Evolutionary conservation across 2,888 invertebrate genomes (phyloP), one percentile per base, ranked within the genome.

Genomic region (Trissoscelio sp.): DNA sequence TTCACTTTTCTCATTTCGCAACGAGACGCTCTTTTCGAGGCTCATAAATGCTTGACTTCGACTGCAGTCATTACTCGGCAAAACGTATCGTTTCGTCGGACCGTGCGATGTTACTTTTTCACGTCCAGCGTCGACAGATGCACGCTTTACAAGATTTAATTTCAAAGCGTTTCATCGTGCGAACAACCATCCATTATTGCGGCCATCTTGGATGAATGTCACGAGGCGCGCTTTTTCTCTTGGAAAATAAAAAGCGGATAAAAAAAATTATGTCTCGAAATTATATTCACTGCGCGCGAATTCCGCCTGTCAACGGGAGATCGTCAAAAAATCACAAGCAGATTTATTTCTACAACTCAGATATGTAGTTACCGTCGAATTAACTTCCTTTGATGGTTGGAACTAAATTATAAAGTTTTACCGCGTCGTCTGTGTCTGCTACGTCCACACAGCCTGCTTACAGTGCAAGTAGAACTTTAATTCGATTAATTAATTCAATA

Each of bases 341-440:
- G 22, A 58, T 48, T 57, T 48, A 73, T 73, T 67, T 60, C 46
- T 20, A 14, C 34, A 60, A 57, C 55, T 69, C 48, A 28, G 60
- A 58, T 7, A n/a, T n/a, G n/a, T n/a, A 62, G 69, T 80, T 74
- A 64, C 39, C 46, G 64, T 51, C 46, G 37, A 22, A 70, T 80
- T 75, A 75, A 80, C 58, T 75, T 66, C 74, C 75, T 80, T 69
- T 75, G 80, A 67, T 51, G 69, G 55, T 57, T 9, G 69, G 42
- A 74, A 80, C 79, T 74, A 46, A 74, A 80, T 80, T 69, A 69
- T 74, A 67, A 74, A 74, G 79, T 80, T 80, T 74, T 74, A 80
- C 62, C 74, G 48, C 60, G 46, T 34, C 67, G 66, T 48, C 79
- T 51, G 46, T 16, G 60, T n/a, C 20, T 64, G 55, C 42, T 55